Evolutionary conservation across 1,140 invertebrate genomes (phyloP), one percentile per base, ranked within the genome.

Genomic region (Habropoda laboriosa): DNA sequence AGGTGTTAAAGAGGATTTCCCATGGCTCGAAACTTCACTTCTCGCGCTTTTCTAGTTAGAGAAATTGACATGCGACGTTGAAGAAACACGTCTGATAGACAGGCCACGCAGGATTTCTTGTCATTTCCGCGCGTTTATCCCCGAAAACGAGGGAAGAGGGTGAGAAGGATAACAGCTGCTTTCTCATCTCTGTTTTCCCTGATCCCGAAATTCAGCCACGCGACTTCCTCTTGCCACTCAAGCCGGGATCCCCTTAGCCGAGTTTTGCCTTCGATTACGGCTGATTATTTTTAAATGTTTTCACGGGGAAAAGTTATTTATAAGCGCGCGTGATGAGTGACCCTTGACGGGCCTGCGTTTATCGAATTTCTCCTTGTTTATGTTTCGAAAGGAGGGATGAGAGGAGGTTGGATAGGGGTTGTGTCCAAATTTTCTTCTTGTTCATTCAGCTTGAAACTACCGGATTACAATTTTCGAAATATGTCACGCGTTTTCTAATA

Each of bases 241-340:
- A 30, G 18, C 21, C n/a, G 30, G 32, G 16, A 51, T 64, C 38
- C 63, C 49, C 40, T 45, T 24, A 32, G 38, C n/a, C 49, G 8
- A n/a, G 63, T 32, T 67, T 76, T 67, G 38, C 51, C 58, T 66
- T 68, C 51, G 51, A 76, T 76, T 68, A 76, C 30, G 51, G 13
- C 10, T n/a, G 74, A 76, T 76, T 76, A 76, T 76, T 76, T 76
- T 76, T 76, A 76, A 76, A 53, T 68, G 74, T 68, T 68, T 47
- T 58, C 32, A 67, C 74, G 13, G 51, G 63, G 30, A 24, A 27
- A 47, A 58, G 74, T 76, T 76, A 76, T 76, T 76, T 76, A 68
- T 76, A 67, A 58, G 30, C 61, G 3, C 38, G 8, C 8, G 7
- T 13, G 63, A 58, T 6, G 63, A 68, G 40, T 58, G 63, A 76